Evolutionary conservation across 2,113 vertebrate species (phyloP).

Genomic region (Osmerus eperlanus): DNA sequence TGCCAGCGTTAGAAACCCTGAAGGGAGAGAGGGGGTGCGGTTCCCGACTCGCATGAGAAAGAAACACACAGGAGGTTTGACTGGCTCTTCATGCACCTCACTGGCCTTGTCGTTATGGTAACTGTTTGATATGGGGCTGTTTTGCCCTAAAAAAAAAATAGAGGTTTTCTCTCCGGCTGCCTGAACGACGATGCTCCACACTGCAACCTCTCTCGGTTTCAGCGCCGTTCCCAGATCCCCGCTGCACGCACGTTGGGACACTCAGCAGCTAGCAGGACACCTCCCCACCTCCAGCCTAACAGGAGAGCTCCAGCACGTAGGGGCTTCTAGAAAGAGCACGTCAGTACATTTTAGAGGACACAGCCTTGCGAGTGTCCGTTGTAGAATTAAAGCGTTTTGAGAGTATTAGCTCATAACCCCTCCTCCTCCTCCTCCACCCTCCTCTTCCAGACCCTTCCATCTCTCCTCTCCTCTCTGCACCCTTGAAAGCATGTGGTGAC

Average conservation of each 20-base stretch:
- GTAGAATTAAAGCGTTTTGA: conserved; percentile 59
- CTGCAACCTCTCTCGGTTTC: too few species aligned
- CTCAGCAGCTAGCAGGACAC: background rate
- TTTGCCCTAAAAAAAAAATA: too few species aligned
- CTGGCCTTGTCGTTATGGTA: too few species aligned
- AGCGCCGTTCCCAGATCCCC: too few species aligned
- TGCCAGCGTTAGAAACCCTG: conserved; percentile 32
- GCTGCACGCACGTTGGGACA: background rate
- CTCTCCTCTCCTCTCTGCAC: conserved; percentile 42
- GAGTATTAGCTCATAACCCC: conserved; percentile 52
- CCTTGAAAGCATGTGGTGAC: conserved; percentile 72
- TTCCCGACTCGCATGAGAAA: conserved; percentile 19
- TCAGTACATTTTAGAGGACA: conserved; percentile 60
- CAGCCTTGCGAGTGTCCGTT: conserved; percentile 43
- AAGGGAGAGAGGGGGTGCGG: conserved; percentile 6
- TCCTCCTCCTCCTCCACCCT: background rate
- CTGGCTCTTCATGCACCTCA: too few species aligned
- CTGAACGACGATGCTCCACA: too few species aligned
- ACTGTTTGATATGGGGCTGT: too few species aligned
- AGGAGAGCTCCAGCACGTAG: background rate
- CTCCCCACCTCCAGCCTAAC: background rate
- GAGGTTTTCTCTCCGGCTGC: too few species aligned
- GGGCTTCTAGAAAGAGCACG: background rate
- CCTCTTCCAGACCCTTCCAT: background rate
- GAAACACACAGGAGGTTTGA: background rate